Conservation (phyloP, 1,140 invertebrate genomes). For the Chymomyza costata region DNA sequence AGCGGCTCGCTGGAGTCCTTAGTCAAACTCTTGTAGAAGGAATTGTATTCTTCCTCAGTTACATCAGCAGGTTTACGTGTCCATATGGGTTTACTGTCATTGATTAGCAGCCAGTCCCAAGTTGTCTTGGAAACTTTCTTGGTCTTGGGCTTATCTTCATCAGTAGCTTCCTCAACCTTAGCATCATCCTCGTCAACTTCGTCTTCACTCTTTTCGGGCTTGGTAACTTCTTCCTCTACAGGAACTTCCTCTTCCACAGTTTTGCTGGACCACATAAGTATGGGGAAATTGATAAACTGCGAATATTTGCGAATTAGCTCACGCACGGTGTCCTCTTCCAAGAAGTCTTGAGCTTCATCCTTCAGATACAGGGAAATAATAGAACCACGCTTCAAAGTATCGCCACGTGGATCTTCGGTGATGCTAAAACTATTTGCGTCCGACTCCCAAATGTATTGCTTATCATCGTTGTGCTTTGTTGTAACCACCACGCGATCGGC, state of each 20-base stretch:
- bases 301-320: constrained; percentile 97
- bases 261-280: constrained; percentile 96
- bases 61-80: constrained; percentile 93
- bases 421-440: constrained; percentile 93
- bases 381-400: constrained; percentile 93
- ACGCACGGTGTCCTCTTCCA: constrained; percentile 93
- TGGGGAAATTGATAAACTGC: constrained; percentile 99
- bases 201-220: constrained; percentile 71
- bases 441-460: constrained; percentile 99
- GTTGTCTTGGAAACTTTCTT: constrained; percentile 97
- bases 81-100: constrained; percentile 98
- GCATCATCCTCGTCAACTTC: constrained; percentile 78
- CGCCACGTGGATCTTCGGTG: constrained; percentile 94
- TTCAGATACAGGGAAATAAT: constrained; percentile 91
- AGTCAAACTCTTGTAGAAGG: constrained; percentile 96
- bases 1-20: constrained; percentile 93
- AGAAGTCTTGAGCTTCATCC: constrained; percentile 96
- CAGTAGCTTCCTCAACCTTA: constrained; percentile 81
- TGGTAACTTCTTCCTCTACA: constrained; percentile 77
- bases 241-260: constrained; percentile 91
- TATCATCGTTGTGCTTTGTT: constrained; percentile 96
- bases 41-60: constrained; percentile 90
- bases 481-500: constrained; percentile 94
- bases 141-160: constrained; percentile 89
- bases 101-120: constrained; percentile 98